These are phyloP conservation scores for Mayetiola destructor DNA, from an alignment of 2,888 invertebrate genomes.

Conservation along the genomic window DNA sequence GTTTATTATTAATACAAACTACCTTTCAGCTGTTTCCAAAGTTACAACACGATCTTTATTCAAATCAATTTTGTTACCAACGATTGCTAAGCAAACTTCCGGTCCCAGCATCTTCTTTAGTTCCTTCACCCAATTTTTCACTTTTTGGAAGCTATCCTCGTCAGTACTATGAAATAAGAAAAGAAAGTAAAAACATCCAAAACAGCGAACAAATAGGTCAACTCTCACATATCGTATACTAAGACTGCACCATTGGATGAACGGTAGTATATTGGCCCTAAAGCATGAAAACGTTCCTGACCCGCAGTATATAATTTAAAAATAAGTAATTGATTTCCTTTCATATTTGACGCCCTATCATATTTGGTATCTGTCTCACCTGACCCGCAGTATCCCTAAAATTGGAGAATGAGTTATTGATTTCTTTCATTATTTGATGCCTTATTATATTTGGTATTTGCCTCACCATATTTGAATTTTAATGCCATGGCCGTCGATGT, in stretches of 20 bases:
- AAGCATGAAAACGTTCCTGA: conserved; percentile 85
- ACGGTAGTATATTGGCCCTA: conserved; percentile 95
- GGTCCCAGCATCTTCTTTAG: conserved; percentile 88
- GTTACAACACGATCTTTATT: conserved; percentile 79
- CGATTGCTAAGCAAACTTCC: conserved; percentile 81
- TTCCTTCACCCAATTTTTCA: conserved; percentile 96
- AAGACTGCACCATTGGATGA: conserved; percentile 95
- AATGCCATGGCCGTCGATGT: conserved; percentile 80
- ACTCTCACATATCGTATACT: conserved; percentile 71
- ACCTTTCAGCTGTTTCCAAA: conserved; percentile 75
- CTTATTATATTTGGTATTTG: too few species aligned
- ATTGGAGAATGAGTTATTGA: too few species aligned
- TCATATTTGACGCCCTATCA: too few species aligned
- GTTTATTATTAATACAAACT: conserved; percentile 26
- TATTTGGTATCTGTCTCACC: too few species aligned
- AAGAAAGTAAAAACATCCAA: not conserved
- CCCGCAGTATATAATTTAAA: too few species aligned
- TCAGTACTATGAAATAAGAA: conserved; percentile 45
- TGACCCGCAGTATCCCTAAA: too few species aligned
- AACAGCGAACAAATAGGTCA: not conserved
- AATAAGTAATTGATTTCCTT: too few species aligned
- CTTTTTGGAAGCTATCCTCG: conserved; percentile 89
- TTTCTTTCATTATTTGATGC: too few species aligned
- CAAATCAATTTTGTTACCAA: conserved; percentile 94
- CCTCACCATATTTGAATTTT: too few species aligned